A percentile compares a stretch with the other conserved stretches of the same genome.
Evolutionary conservation across 2,113 vertebrate species (phyloP).

Genomic region (Todiramphus chloris): DNA sequence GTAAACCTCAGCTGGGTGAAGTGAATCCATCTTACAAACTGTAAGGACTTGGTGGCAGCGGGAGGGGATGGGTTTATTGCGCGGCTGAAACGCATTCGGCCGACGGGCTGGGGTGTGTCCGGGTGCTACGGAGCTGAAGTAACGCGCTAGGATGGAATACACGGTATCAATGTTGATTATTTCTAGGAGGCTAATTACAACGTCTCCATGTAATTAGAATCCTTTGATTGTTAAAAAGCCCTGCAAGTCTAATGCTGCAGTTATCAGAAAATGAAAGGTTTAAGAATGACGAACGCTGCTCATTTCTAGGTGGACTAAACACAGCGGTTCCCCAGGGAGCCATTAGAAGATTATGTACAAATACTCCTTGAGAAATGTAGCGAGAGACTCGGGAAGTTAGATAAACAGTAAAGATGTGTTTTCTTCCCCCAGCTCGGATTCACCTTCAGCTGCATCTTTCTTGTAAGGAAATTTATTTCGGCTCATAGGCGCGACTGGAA

Average conservation of each 20-base stretch:
- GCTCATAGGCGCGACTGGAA: neutral
- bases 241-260: neutral
- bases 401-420: neutral
- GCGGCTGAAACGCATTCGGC: neutral
- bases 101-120: neutral
- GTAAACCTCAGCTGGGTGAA: neutral
- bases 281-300: neutral
- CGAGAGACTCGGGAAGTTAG: neutral
- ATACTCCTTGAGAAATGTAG: neutral
- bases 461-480: neutral
- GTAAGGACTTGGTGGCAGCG: neutral
- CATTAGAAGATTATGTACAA: neutral
- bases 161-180: neutral
- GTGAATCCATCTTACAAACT: neutral
- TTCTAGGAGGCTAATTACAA: slow-evolving; percentile 42
- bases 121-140: neutral
- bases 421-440: neutral
- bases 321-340: neutral
- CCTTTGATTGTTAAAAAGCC: slow-evolving; percentile 36
- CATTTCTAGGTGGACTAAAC: neutral
- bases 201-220: slow-evolving; percentile 17
- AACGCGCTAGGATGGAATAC: neutral
- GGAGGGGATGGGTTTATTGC: neutral
- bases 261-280: slow-evolving; percentile 23
- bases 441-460: neutral